A percentile compares a stretch with the other conserved stretches of the same genome.
These are phyloP conservation scores for Ginglymostoma cirratum DNA, from an alignment of 2,113 vertebrate genomes.

Conservation along the genomic window DNA sequence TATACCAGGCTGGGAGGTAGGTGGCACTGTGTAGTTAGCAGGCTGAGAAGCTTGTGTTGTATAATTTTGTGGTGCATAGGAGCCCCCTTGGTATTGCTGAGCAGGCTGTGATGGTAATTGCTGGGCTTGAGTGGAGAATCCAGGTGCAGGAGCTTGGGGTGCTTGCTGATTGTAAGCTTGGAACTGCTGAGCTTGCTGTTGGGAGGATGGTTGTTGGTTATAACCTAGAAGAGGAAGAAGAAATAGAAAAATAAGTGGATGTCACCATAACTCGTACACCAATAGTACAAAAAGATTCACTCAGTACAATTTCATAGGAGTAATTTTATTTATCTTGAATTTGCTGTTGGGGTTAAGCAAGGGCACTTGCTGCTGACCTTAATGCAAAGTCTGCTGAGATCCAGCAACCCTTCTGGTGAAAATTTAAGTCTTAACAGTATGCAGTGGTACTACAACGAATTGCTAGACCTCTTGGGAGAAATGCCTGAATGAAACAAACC, in stretches of 20 bases:
- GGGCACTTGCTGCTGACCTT: too few species aligned
- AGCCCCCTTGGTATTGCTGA: constrained; percentile 77
- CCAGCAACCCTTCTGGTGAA: background rate
- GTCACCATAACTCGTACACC: background rate
- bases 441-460: background rate
- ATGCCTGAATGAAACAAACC: background rate
- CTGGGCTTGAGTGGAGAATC: constrained; percentile 65
- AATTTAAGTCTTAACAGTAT: too few species aligned
- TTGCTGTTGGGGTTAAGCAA: too few species aligned
- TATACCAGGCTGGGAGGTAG: constrained; percentile 66
- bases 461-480: background rate
- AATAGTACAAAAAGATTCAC: background rate
- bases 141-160: constrained; percentile 64
- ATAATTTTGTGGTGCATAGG: constrained; percentile 81
- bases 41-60: constrained; percentile 79
- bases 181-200: constrained; percentile 76
- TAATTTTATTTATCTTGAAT: background rate
- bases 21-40: constrained; percentile 73
- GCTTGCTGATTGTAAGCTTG: constrained; percentile 76
- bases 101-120: constrained; percentile 70
- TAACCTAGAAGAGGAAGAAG: constrained; percentile 59
- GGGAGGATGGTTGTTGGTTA: constrained; percentile 74
- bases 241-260: constrained; percentile 41
- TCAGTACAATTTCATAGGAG: background rate
- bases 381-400: background rate